These are phyloP conservation scores for Alligator mississippiensis DNA, from an alignment of 2,113 vertebrate species.

Conservation along the genomic window DNA sequence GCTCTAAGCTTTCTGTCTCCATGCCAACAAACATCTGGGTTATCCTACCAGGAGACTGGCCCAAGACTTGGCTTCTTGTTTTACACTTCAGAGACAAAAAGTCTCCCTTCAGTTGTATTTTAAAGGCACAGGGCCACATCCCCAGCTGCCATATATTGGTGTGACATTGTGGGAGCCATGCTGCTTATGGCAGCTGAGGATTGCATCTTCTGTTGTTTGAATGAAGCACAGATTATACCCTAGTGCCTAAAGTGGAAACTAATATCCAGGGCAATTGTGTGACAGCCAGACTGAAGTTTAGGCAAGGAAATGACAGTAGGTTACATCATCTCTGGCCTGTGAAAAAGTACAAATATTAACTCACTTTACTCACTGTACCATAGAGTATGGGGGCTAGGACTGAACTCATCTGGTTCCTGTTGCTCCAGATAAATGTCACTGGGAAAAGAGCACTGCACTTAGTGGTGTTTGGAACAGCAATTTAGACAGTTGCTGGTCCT, in stretches of 20 bases:
- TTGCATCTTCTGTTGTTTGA: neutral
- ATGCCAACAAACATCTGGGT: neutral
- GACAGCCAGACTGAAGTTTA: neutral
- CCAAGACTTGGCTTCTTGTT: neutral
- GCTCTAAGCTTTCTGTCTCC: neutral
- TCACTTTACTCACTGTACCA: neutral
- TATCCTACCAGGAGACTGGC: no score
- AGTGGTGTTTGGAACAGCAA: neutral
- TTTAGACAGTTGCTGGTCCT: neutral
- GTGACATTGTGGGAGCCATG: neutral
- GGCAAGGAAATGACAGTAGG: neutral
- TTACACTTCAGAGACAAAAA: neutral
- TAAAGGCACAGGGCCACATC: neutral
- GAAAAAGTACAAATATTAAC: neutral
- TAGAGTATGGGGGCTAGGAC: accelerated
- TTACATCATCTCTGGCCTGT: neutral
- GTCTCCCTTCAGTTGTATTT: neutral
- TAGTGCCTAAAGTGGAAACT: neutral
- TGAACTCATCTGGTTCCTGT: neutral
- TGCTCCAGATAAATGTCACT: no score
- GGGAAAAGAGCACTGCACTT: neutral
- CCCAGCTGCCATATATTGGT: neutral
- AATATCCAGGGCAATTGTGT: neutral
- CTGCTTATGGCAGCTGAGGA: neutral
- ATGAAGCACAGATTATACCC: neutral